phyloP scores from a whole-genome alignment of 2,888 invertebrate genomes.

The Dolomedes plantarius region DNA sequence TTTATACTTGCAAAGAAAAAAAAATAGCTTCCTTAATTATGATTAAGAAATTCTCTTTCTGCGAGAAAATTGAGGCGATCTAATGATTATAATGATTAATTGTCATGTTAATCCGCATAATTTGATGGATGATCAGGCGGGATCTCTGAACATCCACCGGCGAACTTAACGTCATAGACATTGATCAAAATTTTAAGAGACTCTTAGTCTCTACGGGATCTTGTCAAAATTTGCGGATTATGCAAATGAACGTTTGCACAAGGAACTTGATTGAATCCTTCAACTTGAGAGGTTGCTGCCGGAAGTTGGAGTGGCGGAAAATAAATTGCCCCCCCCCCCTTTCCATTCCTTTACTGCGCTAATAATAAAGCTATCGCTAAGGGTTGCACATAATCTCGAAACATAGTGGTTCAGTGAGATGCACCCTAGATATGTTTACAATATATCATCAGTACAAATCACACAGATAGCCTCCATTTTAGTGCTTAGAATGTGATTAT shows the following conservation, averaged over 20 bases:
- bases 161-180: background rate
- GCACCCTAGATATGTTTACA: too few relatives aligned
- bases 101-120: background rate
- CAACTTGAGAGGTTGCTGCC: background rate
- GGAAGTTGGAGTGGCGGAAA: background rate
- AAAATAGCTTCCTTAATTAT: too few relatives aligned
- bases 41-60: too few relatives aligned
- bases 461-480: too few relatives aligned
- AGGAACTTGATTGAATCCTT: background rate
- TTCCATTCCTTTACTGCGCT: background rate
- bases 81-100: background rate
- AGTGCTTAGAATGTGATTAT: too few relatives aligned
- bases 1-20: too few relatives aligned
- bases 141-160: background rate
- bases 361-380: too few relatives aligned
- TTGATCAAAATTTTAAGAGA: conserved; percentile 2
- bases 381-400: too few relatives aligned
- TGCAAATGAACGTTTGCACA: background rate
- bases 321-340: background rate
- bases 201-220: background rate
- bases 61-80: too few relatives aligned
- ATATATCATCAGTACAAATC: too few relatives aligned
- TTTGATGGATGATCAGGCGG: background rate
- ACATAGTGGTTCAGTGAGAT: too few relatives aligned
- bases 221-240: background rate